Evolutionary conservation across 2,797 vertebrate genomes (phyloP).

Genomic region (Chromobotia macracanthus): DNA sequence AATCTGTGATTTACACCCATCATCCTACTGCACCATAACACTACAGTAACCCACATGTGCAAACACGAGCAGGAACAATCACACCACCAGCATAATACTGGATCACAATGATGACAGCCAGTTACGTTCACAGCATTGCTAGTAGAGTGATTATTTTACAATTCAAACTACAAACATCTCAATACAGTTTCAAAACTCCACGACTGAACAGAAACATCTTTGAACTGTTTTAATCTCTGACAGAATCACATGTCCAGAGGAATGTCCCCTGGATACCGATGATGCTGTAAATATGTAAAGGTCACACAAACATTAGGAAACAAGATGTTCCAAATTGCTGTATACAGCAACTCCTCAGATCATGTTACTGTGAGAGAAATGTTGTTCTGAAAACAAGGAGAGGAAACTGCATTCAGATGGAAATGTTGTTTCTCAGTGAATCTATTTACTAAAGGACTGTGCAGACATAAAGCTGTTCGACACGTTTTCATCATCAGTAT

Average conservation of each 20-base stretch:
- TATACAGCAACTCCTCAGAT: constrained; percentile 31
- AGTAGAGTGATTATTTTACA: not conserved
- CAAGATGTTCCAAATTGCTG: constrained; percentile 48
- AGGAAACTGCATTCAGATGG: constrained; percentile 41
- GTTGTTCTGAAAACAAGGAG: constrained; percentile 34
- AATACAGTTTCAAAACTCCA: not conserved
- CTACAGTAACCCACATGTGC: constrained; percentile 22
- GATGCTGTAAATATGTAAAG: not conserved
- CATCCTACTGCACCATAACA: constrained; percentile 30
- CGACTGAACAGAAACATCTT: not conserved
- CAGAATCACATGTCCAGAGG: not conserved
- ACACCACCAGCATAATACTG: no score
- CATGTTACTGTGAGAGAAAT: constrained; percentile 47
- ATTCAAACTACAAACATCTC: not conserved
- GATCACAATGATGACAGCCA: no score
- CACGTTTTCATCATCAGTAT: constrained; percentile 14
- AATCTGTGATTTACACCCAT: constrained; percentile 46
- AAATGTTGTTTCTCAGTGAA: constrained; percentile 38
- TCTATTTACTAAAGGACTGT: constrained; percentile 34
- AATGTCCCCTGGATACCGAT: not conserved
- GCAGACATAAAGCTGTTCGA: constrained; percentile 16
- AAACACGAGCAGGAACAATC: not conserved
- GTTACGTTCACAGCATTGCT: not conserved
- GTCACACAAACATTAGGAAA: constrained; percentile 16
- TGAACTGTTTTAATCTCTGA: not conserved